Evolutionary conservation across 2,113 vertebrate genomes (phyloP).

Genomic region (Ictalurus furcatus): DNA sequence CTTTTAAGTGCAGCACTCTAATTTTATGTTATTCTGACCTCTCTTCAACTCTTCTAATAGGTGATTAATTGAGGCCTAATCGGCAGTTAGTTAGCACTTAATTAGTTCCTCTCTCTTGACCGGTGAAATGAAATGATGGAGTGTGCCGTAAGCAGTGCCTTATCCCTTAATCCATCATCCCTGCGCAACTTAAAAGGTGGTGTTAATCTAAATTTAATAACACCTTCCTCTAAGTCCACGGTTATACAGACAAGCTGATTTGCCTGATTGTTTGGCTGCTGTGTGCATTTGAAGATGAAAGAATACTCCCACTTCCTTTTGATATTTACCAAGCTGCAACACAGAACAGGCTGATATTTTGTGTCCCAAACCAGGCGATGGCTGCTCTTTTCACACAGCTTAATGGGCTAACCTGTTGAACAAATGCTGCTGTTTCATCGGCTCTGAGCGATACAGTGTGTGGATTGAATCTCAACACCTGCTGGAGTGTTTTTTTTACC

Average conservation of each 20-base stretch:
- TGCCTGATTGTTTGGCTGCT: constrained; percentile 24
- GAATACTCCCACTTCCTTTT: constrained; percentile 12
- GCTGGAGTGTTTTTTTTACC: neutral
- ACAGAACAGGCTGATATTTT: constrained; percentile 14
- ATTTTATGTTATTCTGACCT: constrained; percentile 53
- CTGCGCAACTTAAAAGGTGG: constrained; percentile 44
- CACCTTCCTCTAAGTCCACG: constrained; percentile 29
- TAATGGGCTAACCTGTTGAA: constrained; percentile 44
- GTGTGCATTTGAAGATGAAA: constrained; percentile 6
- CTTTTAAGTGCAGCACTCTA: constrained; percentile 31
- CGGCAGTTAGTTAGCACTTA: constrained; percentile 58
- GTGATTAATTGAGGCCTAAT: constrained; percentile 59
- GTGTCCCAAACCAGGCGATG: constrained; percentile 14
- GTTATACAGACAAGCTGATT: constrained; percentile 14
- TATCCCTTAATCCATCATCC: constrained; percentile 57
- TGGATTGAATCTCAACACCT: constrained; percentile 29
- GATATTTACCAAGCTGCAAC: constrained; percentile 6
- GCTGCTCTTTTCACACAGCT: constrained; percentile 35
- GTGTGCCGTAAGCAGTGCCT: constrained; percentile 46
- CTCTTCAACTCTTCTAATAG: constrained; percentile 56
- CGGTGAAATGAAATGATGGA: constrained; percentile 56
- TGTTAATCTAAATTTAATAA: constrained; percentile 52
- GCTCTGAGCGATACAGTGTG: neutral
- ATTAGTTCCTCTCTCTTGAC: constrained; percentile 59
- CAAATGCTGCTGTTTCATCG: constrained; percentile 4